A percentile compares a stretch with the other conserved stretches of the same genome.
These are phyloP conservation scores for Thamnophis sirtalis DNA, from an alignment of 2,113 vertebrate species.

Conservation along the genomic window DNA sequence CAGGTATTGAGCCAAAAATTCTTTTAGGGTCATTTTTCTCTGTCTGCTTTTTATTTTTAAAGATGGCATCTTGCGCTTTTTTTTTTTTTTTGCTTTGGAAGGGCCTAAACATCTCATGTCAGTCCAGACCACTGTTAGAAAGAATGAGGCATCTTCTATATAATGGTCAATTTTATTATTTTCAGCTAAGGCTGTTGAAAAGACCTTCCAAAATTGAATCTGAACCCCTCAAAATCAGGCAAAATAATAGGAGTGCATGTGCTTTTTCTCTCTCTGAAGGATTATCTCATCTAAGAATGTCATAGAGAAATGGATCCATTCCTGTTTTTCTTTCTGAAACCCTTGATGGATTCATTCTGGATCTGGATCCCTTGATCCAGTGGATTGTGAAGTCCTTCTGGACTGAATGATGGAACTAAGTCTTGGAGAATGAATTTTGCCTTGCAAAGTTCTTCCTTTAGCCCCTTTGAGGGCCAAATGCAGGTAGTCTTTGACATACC, in stretches of 20 bases:
- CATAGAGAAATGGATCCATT: background rate
- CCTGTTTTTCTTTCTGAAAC: background rate
- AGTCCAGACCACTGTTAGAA: background rate
- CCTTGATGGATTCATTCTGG: no score
- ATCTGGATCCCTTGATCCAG: background rate
- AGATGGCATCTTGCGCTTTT: background rate
- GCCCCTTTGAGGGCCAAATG: no score
- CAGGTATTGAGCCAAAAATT: background rate
- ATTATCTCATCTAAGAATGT: background rate
- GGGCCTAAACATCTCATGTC: background rate
- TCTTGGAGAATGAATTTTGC: background rate
- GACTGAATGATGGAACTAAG: background rate
- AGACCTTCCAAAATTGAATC: background rate
- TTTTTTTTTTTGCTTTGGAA: background rate
- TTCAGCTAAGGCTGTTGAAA: background rate
- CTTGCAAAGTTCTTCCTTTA: background rate
- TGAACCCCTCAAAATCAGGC: background rate
- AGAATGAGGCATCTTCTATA: background rate
- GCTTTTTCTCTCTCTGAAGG: background rate
- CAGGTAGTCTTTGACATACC: no score
- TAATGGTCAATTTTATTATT: background rate
- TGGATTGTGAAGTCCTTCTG: background rate
- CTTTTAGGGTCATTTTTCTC: background rate
- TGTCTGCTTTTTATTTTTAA: background rate
- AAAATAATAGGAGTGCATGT: background rate